Percentiles rank a stretch among this genome's conserved stretches.
Evolutionary conservation across 2,888 invertebrate species (phyloP).

Genomic region (Nomada lathburiana): DNA sequence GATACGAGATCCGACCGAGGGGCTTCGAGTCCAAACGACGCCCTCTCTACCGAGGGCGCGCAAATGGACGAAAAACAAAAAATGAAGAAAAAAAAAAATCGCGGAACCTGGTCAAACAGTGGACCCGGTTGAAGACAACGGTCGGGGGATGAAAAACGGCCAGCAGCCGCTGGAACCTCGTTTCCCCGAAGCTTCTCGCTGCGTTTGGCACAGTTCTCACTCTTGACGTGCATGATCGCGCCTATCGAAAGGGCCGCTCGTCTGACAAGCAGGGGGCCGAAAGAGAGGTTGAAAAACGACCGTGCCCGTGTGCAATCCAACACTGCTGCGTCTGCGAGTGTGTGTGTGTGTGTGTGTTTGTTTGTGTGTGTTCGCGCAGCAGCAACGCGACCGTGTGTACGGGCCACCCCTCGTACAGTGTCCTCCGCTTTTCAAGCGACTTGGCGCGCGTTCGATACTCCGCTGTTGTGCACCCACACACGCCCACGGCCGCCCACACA

Average conservation of each 20-base stretch:
- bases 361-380: conserved; percentile 4
- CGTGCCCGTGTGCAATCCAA: conserved; percentile 20
- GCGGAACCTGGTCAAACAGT: not conserved
- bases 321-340: not conserved
- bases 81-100: not conserved
- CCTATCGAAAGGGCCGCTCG: conserved; percentile 49
- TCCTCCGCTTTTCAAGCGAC: conserved; percentile 64
- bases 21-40: not conserved
- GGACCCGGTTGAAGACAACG: conserved; percentile 17
- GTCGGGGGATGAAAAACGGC: conserved; percentile 34
- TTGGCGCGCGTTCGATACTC: conserved; percentile 68
- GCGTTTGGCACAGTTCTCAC: conserved; percentile 75
- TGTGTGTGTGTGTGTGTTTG: not conserved
- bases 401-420: conserved; percentile 59
- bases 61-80: not conserved
- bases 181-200: conserved; percentile 60
- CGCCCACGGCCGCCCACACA: conserved; percentile 37
- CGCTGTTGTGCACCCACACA: conserved; percentile 57
- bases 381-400: conserved; percentile 17
- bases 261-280: conserved; percentile 20
- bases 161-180: conserved; percentile 43
- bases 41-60: not conserved
- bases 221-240: conserved; percentile 64
- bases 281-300: conserved; percentile 26
- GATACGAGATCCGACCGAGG: too few relatives aligned